These are phyloP conservation scores for Catajapyx aquilonaris DNA, from an alignment of 1,140 invertebrate species.

Conservation along the genomic window DNA sequence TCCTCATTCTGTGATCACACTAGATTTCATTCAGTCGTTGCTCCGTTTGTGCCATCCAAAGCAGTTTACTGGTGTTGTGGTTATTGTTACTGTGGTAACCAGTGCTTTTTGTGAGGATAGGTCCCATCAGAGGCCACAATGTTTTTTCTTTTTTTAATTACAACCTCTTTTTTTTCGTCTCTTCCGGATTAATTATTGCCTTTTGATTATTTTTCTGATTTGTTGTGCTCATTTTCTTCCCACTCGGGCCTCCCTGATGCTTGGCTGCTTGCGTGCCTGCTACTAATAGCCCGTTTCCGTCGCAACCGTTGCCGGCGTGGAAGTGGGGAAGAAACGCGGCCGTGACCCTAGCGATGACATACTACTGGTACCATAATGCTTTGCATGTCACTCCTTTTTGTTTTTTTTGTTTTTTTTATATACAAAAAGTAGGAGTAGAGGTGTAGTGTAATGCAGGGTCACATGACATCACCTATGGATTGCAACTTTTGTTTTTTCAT, in stretches of 20 bases:
- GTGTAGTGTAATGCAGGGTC: constrained; percentile 11
- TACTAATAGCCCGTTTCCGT: constrained; percentile 28
- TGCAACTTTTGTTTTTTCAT: not conserved
- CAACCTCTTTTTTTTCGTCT: too few species aligned
- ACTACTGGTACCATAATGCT: constrained; percentile 67
- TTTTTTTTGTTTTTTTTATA: constrained; percentile 5
- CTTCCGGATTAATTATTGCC: constrained; percentile 15
- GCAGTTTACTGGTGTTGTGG: too few species aligned
- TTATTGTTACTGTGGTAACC: too few species aligned
- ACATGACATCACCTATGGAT: constrained; percentile 11
- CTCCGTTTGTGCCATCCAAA: too few species aligned
- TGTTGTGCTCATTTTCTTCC: constrained; percentile 21
- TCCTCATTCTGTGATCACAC: too few species aligned
- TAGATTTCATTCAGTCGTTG: too few species aligned
- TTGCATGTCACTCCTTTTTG: constrained; percentile 16
- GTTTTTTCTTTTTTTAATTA: too few species aligned
- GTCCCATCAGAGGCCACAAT: too few species aligned
- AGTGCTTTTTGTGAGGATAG: too few species aligned
- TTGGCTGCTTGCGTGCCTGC: constrained; percentile 21
- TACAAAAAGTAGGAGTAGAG: too few species aligned
- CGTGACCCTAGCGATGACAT: constrained; percentile 63
- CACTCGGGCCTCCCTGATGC: constrained; percentile 15
- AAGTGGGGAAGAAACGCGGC: constrained; percentile 69
- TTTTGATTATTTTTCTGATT: constrained; percentile 18
- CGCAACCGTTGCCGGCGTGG: constrained; percentile 33